Evolutionary conservation across 2,888 invertebrate genomes (phyloP), one percentile per base, ranked within the genome.

Genomic region (Electrophaes corylata): DNA sequence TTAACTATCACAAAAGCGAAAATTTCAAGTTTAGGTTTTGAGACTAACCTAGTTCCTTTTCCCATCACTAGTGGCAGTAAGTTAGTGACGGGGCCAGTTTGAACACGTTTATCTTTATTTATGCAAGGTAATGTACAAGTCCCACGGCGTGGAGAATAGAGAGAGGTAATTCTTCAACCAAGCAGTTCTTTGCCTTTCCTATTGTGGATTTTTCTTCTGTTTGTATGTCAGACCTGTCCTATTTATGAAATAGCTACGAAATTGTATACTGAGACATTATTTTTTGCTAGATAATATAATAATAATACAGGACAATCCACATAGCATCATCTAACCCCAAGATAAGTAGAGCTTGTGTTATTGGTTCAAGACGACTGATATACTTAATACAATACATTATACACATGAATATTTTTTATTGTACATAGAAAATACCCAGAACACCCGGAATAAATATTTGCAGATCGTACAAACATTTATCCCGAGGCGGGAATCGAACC

Each of bases 41-140:
- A 10, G 3, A 16, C 0, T 6, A 1, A 29, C 1, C 10, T 29
- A 29, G 2, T 29, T 29, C 6, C 10, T 51, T 49, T 51, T 57
- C 57, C 48, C 65, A 47, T 8, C 64, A 18, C 64, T 66, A 62
- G 20, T 16, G 33, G 33, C 39, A 60, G 56, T 50, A 52, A 62
- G 62, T 56, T 58, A 56, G 62, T 48, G 57, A 49, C 57, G 47
- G 48, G 59, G 61, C 53, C 56, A 58, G 65, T 62, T 60, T 49
- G 54, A 57, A 49, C 59, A 52, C 55, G 56, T 65, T 65, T 67
- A 62, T 63, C 60, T 65, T 63, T 65, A 64, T 65, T 67, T 67
- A 65, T 63, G 62, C 51, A 54, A 60, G 65, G 61, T 63, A 67
- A 65, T 62, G 61, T 62, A 55, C 46, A 39, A 50, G 53, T 58